Conservation (phyloP, 2,797 vertebrate species). For the Saxicola maurus region DNA sequence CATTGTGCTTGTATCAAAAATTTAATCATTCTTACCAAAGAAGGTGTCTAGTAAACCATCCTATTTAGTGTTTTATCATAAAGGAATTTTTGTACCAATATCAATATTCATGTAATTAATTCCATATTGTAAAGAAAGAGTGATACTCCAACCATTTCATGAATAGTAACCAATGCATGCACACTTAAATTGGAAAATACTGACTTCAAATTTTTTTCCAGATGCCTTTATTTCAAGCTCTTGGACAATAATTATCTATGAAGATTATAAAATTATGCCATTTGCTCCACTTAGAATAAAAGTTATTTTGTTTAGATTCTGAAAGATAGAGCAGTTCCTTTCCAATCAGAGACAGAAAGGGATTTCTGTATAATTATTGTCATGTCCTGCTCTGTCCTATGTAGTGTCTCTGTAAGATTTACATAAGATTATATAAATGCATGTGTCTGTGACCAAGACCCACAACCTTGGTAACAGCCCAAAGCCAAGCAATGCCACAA, state of each 20-base stretch:
- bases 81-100: neutral
- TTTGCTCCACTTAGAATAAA: neutral
- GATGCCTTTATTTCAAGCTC: neutral
- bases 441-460: neutral
- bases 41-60: neutral
- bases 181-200: neutral
- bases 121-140: neutral
- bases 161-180: neutral
- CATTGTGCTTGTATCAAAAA: neutral
- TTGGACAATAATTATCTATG: neutral
- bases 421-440: neutral
- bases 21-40: neutral
- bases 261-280: neutral
- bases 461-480: neutral
- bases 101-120: neutral
- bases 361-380: neutral
- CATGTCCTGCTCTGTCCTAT: neutral
- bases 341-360: neutral
- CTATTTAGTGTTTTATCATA: neutral
- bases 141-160: neutral
- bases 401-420: neutral
- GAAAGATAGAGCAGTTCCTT: neutral
- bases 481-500: neutral
- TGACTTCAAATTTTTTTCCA: neutral
- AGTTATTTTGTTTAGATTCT: neutral